These are phyloP conservation scores for Uromys caudimaculatus DNA, from an alignment of 2,797 vertebrate species.

Conservation along the genomic window DNA sequence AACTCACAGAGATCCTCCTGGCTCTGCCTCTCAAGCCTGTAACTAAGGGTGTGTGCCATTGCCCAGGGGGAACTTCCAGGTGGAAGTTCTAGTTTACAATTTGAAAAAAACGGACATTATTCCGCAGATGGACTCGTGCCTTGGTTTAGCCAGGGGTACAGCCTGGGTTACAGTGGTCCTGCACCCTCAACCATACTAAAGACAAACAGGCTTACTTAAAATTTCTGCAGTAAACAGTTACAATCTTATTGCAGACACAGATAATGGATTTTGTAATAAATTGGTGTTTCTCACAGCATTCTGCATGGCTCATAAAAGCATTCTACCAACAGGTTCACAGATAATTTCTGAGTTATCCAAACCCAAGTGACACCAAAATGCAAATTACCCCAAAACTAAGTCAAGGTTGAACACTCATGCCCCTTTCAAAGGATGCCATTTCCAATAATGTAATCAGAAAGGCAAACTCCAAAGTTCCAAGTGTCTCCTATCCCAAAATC, in stretches of 20 bases:
- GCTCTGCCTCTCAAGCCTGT: neutral
- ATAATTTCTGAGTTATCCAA: neutral
- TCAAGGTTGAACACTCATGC: neutral
- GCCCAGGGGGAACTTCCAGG: neutral
- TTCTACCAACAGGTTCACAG: neutral
- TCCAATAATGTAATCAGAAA: neutral
- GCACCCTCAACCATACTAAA: neutral
- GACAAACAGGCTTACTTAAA: neutral
- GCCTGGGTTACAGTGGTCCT: neutral
- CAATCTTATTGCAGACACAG: constrained; percentile 38
- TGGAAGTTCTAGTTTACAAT: neutral
- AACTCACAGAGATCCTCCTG: neutral
- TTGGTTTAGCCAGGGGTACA: neutral
- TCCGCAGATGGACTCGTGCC: neutral
- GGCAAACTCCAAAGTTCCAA: neutral
- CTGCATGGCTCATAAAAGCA: neutral
- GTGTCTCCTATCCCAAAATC: neutral
- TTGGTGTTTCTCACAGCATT: neutral
- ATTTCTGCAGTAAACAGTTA: neutral
- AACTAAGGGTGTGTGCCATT: neutral
- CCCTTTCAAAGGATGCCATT: neutral
- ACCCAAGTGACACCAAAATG: neutral
- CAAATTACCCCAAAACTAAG: neutral
- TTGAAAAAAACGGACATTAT: neutral
- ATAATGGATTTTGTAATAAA: neutral